phyloP scores from a whole-genome alignment of 2,888 invertebrate species.

The Listrodromus nycthemerus region DNA sequence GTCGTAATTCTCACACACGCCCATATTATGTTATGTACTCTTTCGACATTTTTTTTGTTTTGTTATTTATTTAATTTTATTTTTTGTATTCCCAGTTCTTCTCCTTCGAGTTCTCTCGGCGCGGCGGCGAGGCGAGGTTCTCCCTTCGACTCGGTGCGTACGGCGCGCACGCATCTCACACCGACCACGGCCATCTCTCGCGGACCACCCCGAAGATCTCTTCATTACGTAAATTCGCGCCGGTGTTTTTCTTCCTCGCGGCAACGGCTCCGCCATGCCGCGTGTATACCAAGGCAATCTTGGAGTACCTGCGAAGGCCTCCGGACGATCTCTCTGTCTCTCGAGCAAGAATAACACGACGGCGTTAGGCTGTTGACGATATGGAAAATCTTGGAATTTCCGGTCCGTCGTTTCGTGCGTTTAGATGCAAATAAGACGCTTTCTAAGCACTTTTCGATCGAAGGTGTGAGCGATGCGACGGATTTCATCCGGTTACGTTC shows the following conservation, averaged over 20 bases:
- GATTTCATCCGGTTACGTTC: not conserved
- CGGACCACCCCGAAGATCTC: slow-evolving; percentile 79
- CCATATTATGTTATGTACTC: slow-evolving; percentile 49
- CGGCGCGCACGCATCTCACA: slow-evolving; percentile 23
- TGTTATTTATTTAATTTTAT: not conserved
- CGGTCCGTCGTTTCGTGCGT: not conserved
- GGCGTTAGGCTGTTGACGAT: slow-evolving; percentile 35
- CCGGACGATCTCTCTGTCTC: slow-evolving; percentile 30
- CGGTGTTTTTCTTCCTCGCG: slow-evolving; percentile 63
- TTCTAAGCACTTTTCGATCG: not conserved
- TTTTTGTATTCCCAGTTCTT: slow-evolving; percentile 16
- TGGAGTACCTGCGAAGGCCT: slow-evolving; percentile 1
- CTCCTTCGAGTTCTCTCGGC: slow-evolving; percentile 14
- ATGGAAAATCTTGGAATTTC: slow-evolving; percentile 22
- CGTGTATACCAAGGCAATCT: not conserved
- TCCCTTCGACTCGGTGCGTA: slow-evolving; percentile 27
- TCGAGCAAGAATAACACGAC: slow-evolving; percentile 48
- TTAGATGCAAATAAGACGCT: not conserved
- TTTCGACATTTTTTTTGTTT: slow-evolving; percentile 11
- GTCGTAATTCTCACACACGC: slow-evolving; percentile 61
- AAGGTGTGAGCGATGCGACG: not conserved
- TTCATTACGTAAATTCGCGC: slow-evolving; percentile 72
- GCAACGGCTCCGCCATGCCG: not conserved
- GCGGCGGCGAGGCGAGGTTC: slow-evolving; percentile 26
- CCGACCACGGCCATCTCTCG: slow-evolving; percentile 51